These are phyloP conservation scores for Streptopelia turtur DNA, from an alignment of 2,797 vertebrate species.

Conservation along the genomic window DNA sequence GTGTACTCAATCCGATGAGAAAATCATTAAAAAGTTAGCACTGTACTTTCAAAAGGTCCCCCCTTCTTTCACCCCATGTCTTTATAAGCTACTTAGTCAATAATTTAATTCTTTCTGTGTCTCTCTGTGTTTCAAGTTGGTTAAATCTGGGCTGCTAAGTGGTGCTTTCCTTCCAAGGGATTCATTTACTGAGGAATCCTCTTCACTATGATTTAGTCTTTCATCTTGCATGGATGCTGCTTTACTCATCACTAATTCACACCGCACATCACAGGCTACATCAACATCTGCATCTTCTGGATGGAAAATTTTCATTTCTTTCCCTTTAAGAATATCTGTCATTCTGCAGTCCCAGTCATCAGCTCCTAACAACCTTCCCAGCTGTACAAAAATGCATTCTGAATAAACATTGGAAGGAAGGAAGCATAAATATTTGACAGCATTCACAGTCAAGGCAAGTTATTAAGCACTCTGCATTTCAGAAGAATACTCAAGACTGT, in stretches of 20 bases:
- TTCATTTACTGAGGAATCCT: constrained; percentile 34
- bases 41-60: background rate
- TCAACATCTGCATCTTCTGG: constrained; percentile 65
- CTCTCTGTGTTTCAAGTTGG: constrained; percentile 32
- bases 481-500: constrained; percentile 46
- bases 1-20: background rate
- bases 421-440: constrained; percentile 69
- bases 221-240: constrained; percentile 25
- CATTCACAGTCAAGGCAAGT: constrained; percentile 47
- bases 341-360: constrained; percentile 58
- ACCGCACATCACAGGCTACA: constrained; percentile 23
- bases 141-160: constrained; percentile 12
- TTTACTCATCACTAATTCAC: constrained; percentile 55
- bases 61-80: background rate
- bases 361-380: constrained; percentile 69
- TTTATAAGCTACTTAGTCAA: constrained; percentile 52
- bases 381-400: constrained; percentile 67
- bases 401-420: constrained; percentile 73
- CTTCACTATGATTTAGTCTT: constrained; percentile 35
- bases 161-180: constrained; percentile 21
- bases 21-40: constrained; percentile 44
- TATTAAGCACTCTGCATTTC: constrained; percentile 59
- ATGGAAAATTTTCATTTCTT: constrained; percentile 42
- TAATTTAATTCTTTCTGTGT: constrained; percentile 25
- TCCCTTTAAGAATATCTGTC: constrained; percentile 66